Evolutionary conservation across 2,888 invertebrate species (phyloP).

Genomic region (Drosophila suboccidentalis): DNA sequence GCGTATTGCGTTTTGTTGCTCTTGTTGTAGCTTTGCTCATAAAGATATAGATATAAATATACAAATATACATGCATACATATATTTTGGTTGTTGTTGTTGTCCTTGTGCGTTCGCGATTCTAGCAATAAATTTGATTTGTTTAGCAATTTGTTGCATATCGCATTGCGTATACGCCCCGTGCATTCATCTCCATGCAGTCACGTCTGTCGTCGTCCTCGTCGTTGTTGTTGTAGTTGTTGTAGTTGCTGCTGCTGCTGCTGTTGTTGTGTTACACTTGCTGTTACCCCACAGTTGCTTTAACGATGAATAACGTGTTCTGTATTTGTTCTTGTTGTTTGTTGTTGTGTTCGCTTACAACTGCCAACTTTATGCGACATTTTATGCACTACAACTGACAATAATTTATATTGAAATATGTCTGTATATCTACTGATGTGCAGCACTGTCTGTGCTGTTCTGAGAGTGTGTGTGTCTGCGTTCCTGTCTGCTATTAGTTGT

Average conservation of each 20-base stretch:
- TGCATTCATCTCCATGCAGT: conserved; percentile 71
- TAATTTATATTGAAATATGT: conserved; percentile 79
- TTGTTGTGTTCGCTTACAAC: conserved; percentile 30
- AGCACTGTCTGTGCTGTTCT: conserved; percentile 8
- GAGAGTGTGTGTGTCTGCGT: not conserved
- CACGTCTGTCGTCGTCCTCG: conserved; percentile 57
- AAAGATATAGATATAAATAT: conserved; percentile 1
- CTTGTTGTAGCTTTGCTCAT: conserved; percentile 5
- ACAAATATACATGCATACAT: conserved; percentile 1
- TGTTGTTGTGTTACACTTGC: conserved; percentile 4
- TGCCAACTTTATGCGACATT: conserved; percentile 66
- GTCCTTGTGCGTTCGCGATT: conserved; percentile 37
- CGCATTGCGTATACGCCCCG: conserved; percentile 80
- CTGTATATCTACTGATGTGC: conserved; percentile 34
- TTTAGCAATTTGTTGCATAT: conserved; percentile 82
- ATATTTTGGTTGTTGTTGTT: conserved; percentile 8
- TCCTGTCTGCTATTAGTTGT: conserved; percentile 14
- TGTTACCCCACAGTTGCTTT: conserved; percentile 50
- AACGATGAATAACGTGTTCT: conserved; percentile 74
- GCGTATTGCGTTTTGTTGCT: conserved; percentile 54
- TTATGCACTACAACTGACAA: conserved; percentile 76
- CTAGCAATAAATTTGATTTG: conserved; percentile 79
- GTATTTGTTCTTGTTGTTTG: conserved; percentile 18
- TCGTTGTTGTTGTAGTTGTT: conserved; percentile 3
- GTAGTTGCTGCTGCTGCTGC: conserved; percentile 1